These are phyloP conservation scores for Gymnocephalus cernua DNA, from an alignment of 2,113 vertebrate species.

Conservation along the genomic window DNA sequence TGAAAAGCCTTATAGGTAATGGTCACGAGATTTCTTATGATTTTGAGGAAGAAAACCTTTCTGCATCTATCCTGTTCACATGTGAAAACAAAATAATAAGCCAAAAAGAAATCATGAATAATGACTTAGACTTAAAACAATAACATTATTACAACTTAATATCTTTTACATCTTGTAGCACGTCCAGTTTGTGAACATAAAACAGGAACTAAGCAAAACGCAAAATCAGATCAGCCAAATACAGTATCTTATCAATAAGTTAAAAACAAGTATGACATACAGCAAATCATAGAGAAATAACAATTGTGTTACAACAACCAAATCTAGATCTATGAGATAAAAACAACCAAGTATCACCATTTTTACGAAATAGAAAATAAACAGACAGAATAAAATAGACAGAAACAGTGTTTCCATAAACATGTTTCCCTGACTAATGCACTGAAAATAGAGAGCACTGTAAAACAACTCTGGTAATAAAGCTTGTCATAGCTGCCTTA, in stretches of 20 bases:
- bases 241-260: slow-evolving; percentile 25
- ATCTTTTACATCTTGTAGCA: slow-evolving; percentile 7
- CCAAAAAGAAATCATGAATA: neutral
- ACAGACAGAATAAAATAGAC: neutral
- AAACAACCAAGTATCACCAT: neutral
- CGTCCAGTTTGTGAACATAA: neutral
- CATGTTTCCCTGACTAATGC: slow-evolving; percentile 56
- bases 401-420: slow-evolving; percentile 9
- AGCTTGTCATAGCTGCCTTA: slow-evolving; percentile 36
- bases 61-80: neutral
- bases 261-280: slow-evolving; percentile 16
- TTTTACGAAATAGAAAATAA: neutral
- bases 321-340: slow-evolving; percentile 10
- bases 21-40: neutral
- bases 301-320: neutral
- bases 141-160: slow-evolving; percentile 21
- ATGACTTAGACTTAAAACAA: neutral
- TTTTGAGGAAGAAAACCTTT: neutral
- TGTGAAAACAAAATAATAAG: neutral
- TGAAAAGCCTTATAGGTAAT: neutral
- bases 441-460: slow-evolving; percentile 70
- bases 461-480: slow-evolving; percentile 25
- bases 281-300: slow-evolving; percentile 22
- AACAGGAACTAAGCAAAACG: neutral
- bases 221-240: slow-evolving; percentile 9